Conservation (phyloP, 2,888 invertebrate species). For the Dicranocentrus wangi region DNA sequence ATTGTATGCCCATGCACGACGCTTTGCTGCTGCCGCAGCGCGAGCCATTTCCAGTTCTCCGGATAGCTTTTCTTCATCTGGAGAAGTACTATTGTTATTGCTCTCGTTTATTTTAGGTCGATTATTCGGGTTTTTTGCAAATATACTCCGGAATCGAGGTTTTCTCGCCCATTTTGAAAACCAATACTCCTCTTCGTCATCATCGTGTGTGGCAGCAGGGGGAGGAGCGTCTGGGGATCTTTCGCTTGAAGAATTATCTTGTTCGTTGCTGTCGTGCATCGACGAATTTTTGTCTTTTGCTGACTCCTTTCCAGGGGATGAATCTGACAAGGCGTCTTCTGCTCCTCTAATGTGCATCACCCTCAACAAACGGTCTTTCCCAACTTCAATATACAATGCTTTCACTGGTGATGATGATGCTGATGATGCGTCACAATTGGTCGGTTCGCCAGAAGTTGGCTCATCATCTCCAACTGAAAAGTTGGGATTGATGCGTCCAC, state of each 20-base stretch:
- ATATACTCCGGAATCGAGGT: slow-evolving; percentile 74
- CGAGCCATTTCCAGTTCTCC: slow-evolving; percentile 53
- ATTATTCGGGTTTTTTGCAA: slow-evolving; percentile 74
- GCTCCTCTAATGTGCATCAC: slow-evolving; percentile 65
- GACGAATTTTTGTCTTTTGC: background rate
- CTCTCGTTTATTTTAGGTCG: slow-evolving; percentile 37
- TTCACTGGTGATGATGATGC: slow-evolving; percentile 19
- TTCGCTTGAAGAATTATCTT: too few species aligned
- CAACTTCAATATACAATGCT: slow-evolving; percentile 69
- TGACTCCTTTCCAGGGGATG: background rate
- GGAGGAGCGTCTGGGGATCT: too few species aligned
- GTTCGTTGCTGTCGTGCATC: too few species aligned
- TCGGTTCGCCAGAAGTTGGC: background rate
- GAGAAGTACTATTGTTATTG: slow-evolving; percentile 36
- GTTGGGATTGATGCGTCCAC: slow-evolving; percentile 29
- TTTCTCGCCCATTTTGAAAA: slow-evolving; percentile 76
- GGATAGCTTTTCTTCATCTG: slow-evolving; percentile 25
- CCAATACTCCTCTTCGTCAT: slow-evolving; percentile 76
- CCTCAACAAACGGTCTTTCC: slow-evolving; percentile 67
- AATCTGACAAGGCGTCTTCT: background rate
- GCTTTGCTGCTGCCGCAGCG: slow-evolving; percentile 59
- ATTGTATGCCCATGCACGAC: slow-evolving; percentile 63
- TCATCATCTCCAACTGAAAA: slow-evolving; percentile 24
- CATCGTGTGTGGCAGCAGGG: too few species aligned
- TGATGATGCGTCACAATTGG: background rate